A percentile compares a stretch with the other conserved stretches of the same genome.
Evolutionary conservation across 2,888 invertebrate species (phyloP).

Genomic region (Acanthoscelides obtectus): DNA sequence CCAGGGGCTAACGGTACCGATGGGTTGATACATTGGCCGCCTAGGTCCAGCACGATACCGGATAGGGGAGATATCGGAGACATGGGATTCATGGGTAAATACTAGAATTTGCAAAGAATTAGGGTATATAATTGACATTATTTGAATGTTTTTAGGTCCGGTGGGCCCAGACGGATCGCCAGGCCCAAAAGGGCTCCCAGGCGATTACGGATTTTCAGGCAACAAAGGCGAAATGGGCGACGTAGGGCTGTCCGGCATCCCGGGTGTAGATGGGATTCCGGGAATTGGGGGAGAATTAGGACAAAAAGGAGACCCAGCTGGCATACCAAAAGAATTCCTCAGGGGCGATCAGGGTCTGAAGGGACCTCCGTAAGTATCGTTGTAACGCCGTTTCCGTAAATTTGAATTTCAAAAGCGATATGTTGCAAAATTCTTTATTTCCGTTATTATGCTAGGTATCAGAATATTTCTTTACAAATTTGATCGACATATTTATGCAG

Average conservation of each 20-base stretch:
- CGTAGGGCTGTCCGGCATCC: conserved; percentile 37
- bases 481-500: no score
- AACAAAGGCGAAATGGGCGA: conserved; percentile 52
- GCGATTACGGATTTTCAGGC: conserved; percentile 25
- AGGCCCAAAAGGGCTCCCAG: conserved; percentile 26
- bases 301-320: conserved; percentile 55
- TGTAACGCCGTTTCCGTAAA: not conserved
- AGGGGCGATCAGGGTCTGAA: conserved; percentile 50
- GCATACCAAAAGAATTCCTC: conserved; percentile 48
- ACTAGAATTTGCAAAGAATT: no score
- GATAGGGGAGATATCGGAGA: conserved; percentile 54
- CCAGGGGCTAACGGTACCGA: conserved; percentile 41
- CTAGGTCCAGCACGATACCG: conserved; percentile 18
- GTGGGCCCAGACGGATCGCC: conserved; percentile 40
- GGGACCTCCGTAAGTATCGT: conserved; percentile 41
- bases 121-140: no score
- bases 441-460: no score
- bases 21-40: conserved; percentile 30
- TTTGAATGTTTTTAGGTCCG: conserved; percentile 53
- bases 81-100: conserved; percentile 22
- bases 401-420: not conserved
- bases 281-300: conserved; percentile 49
- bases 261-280: conserved; percentile 43
- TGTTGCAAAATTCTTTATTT: no score
- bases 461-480: no score